These are phyloP conservation scores for Xylocopa sonorina DNA, from an alignment of 1,140 invertebrate genomes.

Conservation along the genomic window DNA sequence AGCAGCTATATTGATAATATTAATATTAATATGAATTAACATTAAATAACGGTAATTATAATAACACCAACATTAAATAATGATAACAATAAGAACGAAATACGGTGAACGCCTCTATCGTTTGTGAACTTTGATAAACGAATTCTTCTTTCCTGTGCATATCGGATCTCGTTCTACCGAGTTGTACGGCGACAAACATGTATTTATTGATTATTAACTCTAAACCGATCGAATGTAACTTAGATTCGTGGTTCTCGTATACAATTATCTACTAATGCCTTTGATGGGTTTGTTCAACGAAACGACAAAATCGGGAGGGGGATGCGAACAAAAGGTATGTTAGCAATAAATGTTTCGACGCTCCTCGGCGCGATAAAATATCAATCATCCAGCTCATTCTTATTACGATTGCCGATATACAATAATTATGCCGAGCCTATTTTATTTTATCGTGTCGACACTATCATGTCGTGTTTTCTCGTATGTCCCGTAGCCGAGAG, in stretches of 20 bases:
- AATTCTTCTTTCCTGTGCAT: slow-evolving; percentile 44
- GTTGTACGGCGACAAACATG: slow-evolving; percentile 29
- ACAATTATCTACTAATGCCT: slow-evolving; percentile 20
- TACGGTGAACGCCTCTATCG: background rate
- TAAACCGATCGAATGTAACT: slow-evolving; percentile 17
- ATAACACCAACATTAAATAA: slow-evolving; percentile 39
- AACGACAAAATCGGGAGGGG: too few relatives aligned
- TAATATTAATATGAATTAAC: slow-evolving; percentile 49
- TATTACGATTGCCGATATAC: slow-evolving; percentile 28
- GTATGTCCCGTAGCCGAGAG: slow-evolving; percentile 23
- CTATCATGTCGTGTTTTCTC: slow-evolving; percentile 12
- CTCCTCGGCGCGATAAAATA: slow-evolving; percentile 45
- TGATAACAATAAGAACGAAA: slow-evolving; percentile 17
- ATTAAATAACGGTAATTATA: slow-evolving; percentile 45
- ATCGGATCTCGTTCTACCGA: slow-evolving; percentile 11
- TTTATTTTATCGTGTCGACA: slow-evolving; percentile 48
- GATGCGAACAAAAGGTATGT: slow-evolving; percentile 28
- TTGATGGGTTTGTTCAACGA: slow-evolving; percentile 38
- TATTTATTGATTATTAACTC: slow-evolving; percentile 42
- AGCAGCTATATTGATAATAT: slow-evolving; percentile 41
- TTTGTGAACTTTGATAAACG: background rate
- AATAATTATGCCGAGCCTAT: slow-evolving; percentile 26
- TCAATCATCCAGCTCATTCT: slow-evolving; percentile 23
- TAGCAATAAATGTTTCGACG: slow-evolving; percentile 45
- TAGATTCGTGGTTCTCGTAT: slow-evolving; percentile 18